Conservation (phyloP, 2,888 invertebrate genomes). For the Chymomyza procnemis region DNA sequence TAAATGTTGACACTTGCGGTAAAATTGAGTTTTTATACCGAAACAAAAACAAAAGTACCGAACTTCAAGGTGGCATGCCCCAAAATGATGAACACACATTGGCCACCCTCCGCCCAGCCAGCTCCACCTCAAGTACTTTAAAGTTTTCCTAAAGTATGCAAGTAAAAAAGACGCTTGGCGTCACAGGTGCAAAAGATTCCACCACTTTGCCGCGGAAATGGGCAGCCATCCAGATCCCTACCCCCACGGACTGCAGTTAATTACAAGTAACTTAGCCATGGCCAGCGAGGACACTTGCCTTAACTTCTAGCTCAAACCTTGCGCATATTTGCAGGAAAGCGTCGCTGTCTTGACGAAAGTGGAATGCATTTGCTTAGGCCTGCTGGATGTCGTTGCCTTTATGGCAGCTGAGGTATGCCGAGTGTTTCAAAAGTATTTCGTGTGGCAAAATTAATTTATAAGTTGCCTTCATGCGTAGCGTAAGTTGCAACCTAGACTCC, state of each 20-base stretch:
- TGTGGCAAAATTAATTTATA: slow-evolving; percentile 68
- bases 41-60: slow-evolving; percentile 67
- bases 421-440: slow-evolving; percentile 56
- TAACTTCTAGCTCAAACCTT: background rate
- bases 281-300: slow-evolving; percentile 56
- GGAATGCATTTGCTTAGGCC: slow-evolving; percentile 8
- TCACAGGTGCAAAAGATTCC: slow-evolving; percentile 45
- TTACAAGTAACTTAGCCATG: slow-evolving; percentile 57
- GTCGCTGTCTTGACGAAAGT: background rate
- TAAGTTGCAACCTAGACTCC: background rate
- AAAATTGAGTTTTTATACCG: slow-evolving; percentile 53
- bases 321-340: background rate
- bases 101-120: slow-evolving; percentile 3
- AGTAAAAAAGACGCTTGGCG: slow-evolving; percentile 10
- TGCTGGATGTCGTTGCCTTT: slow-evolving; percentile 10
- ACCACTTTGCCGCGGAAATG: background rate
- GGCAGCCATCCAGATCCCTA: too few relatives aligned
- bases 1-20: slow-evolving; percentile 74
- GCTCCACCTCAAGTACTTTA: background rate
- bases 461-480: slow-evolving; percentile 38
- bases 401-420: slow-evolving; percentile 59
- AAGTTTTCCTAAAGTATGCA: slow-evolving; percentile 19
- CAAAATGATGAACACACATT: slow-evolving; percentile 6
- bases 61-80: slow-evolving; percentile 30
- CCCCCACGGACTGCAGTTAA: slow-evolving; percentile 55